A percentile compares a stretch with the other conserved stretches of the same genome.
Evolutionary conservation across 2,113 vertebrate species (phyloP).

Genomic region (Nothobranchius kuhntae): DNA sequence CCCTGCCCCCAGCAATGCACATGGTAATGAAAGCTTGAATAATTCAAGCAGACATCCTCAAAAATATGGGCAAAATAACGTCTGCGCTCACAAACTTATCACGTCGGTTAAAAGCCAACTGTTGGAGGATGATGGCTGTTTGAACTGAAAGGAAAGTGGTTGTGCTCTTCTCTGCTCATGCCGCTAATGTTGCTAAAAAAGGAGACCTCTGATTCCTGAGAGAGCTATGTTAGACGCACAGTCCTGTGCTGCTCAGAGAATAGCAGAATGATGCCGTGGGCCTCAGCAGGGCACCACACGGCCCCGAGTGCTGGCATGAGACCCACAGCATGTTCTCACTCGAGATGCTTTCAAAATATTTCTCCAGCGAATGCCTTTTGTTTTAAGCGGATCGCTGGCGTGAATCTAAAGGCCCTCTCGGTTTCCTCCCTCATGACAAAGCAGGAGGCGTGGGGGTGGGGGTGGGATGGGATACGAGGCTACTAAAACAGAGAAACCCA

Average conservation of each 20-base stretch:
- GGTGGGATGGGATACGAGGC: conserved; percentile 41
- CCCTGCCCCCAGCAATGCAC: conserved; percentile 36
- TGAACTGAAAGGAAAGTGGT: neutral
- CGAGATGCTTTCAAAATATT: conserved; percentile 53
- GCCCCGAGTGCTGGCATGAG: conserved; percentile 68
- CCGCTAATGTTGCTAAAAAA: conserved; percentile 33
- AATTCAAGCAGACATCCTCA: conserved; percentile 56
- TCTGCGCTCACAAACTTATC: conserved; percentile 27
- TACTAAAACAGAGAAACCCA: conserved; percentile 77
- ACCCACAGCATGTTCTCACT: conserved; percentile 27
- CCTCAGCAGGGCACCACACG: conserved; percentile 49
- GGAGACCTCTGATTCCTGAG: conserved; percentile 13
- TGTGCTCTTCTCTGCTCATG: conserved; percentile 16
- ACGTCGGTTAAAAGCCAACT: conserved; percentile 20
- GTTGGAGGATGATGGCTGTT: conserved; percentile 22
- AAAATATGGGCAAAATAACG: conserved; percentile 57
- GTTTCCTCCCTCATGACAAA: conserved; percentile 47
- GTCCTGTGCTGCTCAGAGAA: conserved; percentile 41
- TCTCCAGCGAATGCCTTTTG: conserved; percentile 36
- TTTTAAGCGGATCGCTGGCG: conserved; percentile 20
- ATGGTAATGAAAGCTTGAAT: conserved; percentile 63
- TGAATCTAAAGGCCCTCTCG: conserved; percentile 17
- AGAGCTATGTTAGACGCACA: conserved; percentile 42
- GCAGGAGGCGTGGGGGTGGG: neutral
- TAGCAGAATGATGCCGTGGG: conserved; percentile 67